These are phyloP conservation scores for Megaceryle torquata DNA, from an alignment of 2,113 vertebrate genomes.

Conservation along the genomic window DNA sequence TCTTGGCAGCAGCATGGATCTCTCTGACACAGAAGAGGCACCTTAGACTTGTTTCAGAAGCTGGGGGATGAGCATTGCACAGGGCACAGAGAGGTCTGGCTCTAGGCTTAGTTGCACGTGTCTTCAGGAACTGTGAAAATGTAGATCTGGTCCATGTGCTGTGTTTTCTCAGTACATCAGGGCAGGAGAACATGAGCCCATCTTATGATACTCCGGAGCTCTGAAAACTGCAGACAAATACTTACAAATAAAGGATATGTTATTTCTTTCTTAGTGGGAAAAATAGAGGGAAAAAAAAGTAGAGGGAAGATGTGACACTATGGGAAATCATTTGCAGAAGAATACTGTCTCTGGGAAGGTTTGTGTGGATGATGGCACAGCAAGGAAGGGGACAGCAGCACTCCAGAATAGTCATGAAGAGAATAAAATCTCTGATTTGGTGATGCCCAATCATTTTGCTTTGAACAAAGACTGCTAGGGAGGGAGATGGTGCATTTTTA, in stretches of 20 bases:
- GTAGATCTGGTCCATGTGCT: background rate
- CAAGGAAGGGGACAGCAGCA: background rate
- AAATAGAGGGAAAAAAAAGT: background rate
- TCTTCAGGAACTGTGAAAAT: background rate
- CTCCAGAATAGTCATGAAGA: background rate
- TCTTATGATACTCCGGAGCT: background rate
- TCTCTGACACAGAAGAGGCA: background rate
- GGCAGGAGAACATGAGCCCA: background rate
- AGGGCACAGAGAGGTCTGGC: background rate
- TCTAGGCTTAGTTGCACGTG: background rate
- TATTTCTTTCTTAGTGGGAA: background rate
- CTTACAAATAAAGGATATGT: background rate
- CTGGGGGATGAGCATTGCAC: background rate
- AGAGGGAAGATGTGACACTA: background rate
- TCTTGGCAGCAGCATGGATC: background rate
- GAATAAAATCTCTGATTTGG: slow-evolving; percentile 15
- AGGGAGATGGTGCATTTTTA: background rate
- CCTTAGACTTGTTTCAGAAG: background rate
- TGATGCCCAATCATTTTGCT: background rate
- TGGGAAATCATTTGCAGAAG: background rate
- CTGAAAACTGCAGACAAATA: background rate
- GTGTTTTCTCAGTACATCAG: background rate
- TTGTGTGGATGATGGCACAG: background rate
- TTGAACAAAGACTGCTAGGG: background rate
- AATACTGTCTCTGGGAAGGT: background rate